These are phyloP conservation scores for Apotomis turbidana DNA, from an alignment of 2,888 invertebrate genomes.

Conservation along the genomic window DNA sequence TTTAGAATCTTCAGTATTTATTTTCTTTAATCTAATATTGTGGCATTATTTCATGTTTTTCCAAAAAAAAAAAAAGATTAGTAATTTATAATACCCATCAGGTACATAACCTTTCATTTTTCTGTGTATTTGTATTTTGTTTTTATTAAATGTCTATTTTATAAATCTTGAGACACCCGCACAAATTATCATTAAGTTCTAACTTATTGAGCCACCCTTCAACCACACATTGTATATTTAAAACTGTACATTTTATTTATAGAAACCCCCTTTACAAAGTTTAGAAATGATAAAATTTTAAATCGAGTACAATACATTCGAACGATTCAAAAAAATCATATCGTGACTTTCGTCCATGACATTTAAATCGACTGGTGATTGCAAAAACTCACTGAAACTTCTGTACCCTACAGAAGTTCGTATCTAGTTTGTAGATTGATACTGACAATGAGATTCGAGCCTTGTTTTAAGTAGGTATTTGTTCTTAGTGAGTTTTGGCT, in stretches of 20 bases:
- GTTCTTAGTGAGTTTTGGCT: too few relatives aligned
- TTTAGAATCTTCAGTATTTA: too few relatives aligned
- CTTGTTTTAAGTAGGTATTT: too few relatives aligned
- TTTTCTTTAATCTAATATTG: too few relatives aligned
- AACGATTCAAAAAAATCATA: constrained; percentile 47
- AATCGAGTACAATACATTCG: constrained; percentile 52
- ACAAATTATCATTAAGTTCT: constrained; percentile 18
- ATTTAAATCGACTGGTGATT: constrained; percentile 16
- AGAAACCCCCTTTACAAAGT: constrained; percentile 11
- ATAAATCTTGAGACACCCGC: constrained; percentile 8
- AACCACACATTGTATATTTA: constrained; percentile 9
- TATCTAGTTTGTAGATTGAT: too few relatives aligned
- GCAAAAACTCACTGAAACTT: too few relatives aligned
- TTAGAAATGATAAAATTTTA: constrained; percentile 24
- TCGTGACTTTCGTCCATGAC: constrained; percentile 52
- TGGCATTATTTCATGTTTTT: too few relatives aligned
- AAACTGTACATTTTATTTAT: constrained; percentile 30
- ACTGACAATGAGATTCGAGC: too few relatives aligned
- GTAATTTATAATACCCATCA: too few relatives aligned
- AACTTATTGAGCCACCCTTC: constrained; percentile 19
- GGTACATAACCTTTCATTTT: not conserved
- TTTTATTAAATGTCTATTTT: not conserved
- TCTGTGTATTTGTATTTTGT: not conserved
- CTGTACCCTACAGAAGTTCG: too few relatives aligned
- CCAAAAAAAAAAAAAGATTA: too few relatives aligned